Base-by-base conservation (phyloP, 1,140 invertebrate species). In the Hypsibius dujardini region DNA sequence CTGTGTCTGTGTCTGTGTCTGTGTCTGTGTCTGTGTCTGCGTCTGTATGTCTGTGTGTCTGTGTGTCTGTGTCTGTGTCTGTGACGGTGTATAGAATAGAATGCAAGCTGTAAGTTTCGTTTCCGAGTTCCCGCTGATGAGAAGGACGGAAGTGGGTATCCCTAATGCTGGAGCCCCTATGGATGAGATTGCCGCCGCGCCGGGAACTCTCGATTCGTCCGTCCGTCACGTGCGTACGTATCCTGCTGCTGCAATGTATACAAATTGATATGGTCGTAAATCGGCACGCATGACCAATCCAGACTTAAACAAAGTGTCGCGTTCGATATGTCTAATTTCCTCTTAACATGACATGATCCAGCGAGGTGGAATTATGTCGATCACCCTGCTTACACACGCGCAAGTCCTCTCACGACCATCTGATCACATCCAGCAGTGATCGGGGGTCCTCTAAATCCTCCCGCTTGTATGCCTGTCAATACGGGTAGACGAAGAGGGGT, bases 241-340 rank as follows among this genome's bases (percentile, higher is more conserved):
- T n/a, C n/a, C 50, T 7, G 7, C 7, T 56, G 50, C n/a, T 12
- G 50, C 50, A 7, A 12, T 56, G 50, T 56, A 56, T 56, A 56
- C 50, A 56, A 56, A 56, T 56, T 56, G 50, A 56, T 56, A 56
- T 56, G 7, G 50, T n/a, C n/a, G 50, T 56, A 56, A 56, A 56
- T 7, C 50, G 50, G n/a, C n/a, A 56, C 50, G 50, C 50, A 56
- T 56, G 50, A n/a, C n/a, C 50, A n/a, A n/a, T 7, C 7, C 50
- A 7, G n/a, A 56, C 7, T 12, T 56, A 56, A 12, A 56, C 50
- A 56, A 56, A 56, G 7, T 56, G 50, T 56, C 50, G 50, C n/a
- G 7, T n/a, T n/a, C 50, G 50, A 56, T 56, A 56, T n/a, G 50
- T 56, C 50, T 56, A 56, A 56, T 56, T 56, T 56, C 50, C 50